Evolutionary conservation across 1,140 invertebrate genomes (phyloP).

Genomic region (Pteromalus puparum): DNA sequence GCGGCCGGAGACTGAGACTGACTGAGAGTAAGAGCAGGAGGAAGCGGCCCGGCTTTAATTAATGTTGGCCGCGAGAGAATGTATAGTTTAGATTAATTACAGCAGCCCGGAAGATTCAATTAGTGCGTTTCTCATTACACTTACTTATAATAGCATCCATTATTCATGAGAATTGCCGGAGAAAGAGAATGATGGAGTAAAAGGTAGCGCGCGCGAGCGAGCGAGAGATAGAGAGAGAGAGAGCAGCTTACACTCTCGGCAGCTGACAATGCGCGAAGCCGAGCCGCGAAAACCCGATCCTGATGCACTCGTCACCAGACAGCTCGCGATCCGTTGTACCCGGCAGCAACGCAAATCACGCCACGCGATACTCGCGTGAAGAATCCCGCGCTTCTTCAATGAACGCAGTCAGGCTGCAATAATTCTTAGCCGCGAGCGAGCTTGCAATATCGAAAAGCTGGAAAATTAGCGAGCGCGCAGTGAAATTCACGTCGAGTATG

Average conservation of each 20-base stretch:
- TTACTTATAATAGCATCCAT: conserved; percentile 72
- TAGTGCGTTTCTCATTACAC: conserved; percentile 74
- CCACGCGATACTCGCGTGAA: conserved; percentile 8
- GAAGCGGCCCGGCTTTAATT: conserved; percentile 62
- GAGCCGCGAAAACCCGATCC: background rate
- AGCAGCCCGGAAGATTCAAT: conserved; percentile 74
- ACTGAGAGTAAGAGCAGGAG: conserved; percentile 31
- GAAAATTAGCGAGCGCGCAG: conserved; percentile 23
- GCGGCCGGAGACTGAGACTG: background rate
- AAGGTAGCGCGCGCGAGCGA: conserved; percentile 54
- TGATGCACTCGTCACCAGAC: background rate
- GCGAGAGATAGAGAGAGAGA: no score
- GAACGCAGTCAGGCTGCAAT: background rate
- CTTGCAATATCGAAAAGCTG: conserved; percentile 2
- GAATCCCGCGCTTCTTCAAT: background rate
- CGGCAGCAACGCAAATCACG: background rate
- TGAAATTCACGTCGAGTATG: conserved; percentile 1
- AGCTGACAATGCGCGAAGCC: conserved; percentile 16
- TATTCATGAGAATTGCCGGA: conserved; percentile 67
- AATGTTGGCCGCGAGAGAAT: conserved; percentile 60
- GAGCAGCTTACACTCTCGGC: background rate
- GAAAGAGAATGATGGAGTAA: conserved; percentile 37
- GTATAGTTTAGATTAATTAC: conserved; percentile 73
- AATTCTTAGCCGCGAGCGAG: background rate
- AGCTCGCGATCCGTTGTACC: background rate